These are phyloP conservation scores for Boleophthalmus pectinirostris DNA, from an alignment of 2,113 vertebrate species.

Conservation along the genomic window DNA sequence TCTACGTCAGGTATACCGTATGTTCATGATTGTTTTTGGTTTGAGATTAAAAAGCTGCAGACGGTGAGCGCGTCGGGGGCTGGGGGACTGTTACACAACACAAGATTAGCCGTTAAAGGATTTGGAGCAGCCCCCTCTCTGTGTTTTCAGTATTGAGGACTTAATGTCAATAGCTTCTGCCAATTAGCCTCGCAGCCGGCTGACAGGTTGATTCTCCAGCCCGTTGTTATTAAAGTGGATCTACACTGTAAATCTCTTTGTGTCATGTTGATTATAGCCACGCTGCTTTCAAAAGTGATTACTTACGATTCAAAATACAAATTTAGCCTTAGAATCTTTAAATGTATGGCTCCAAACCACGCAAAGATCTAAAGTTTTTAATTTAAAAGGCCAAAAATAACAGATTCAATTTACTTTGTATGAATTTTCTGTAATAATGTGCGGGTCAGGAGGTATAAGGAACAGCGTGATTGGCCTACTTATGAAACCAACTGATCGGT, in stretches of 20 bases:
- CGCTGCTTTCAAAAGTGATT: too few species aligned
- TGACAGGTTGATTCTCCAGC: slow-evolving; percentile 21
- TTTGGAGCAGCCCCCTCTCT: slow-evolving; percentile 19
- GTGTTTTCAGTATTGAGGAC: slow-evolving; percentile 37
- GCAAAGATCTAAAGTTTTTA: too few species aligned
- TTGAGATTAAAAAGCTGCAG: slow-evolving; percentile 8
- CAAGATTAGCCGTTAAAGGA: slow-evolving; percentile 49
- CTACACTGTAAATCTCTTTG: neutral
- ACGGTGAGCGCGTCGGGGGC: slow-evolving; percentile 9
- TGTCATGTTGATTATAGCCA: neutral
- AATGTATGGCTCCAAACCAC: too few species aligned
- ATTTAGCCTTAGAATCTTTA: too few species aligned
- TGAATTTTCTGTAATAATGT: too few species aligned
- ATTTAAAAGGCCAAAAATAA: too few species aligned
- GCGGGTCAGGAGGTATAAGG: too few species aligned
- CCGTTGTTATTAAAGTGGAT: neutral
- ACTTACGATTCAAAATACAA: too few species aligned
- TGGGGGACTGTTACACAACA: slow-evolving; percentile 63
- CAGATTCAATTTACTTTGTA: too few species aligned
- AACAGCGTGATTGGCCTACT: too few species aligned
- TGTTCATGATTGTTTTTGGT: neutral
- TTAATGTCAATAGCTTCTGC: slow-evolving; percentile 50
- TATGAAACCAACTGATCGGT: too few species aligned
- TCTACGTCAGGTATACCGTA: slow-evolving; percentile 3
- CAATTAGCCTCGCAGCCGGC: slow-evolving; percentile 36